Conservation (phyloP, 2,888 invertebrate genomes). For the Oligia latruncula region DNA sequence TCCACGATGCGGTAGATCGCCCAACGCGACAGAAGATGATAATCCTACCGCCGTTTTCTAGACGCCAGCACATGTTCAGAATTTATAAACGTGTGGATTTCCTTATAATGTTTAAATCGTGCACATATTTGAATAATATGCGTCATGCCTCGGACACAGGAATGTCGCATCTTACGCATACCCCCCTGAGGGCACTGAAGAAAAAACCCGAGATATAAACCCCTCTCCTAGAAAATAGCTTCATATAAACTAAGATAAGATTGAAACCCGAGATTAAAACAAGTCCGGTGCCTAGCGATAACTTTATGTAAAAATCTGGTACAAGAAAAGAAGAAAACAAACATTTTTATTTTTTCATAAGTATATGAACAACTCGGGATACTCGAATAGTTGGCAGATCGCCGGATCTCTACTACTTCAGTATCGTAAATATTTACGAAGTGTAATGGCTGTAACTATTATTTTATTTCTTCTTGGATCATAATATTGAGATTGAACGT, state of each 20-base stretch:
- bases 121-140: conserved; percentile 57
- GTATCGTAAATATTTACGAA: conserved; percentile 62
- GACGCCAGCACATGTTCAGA: conserved; percentile 53
- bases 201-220: conserved; percentile 11
- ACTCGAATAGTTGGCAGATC: conserved; percentile 57
- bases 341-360: conserved; percentile 36
- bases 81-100: conserved; percentile 58
- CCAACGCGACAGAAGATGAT: conserved; percentile 40
- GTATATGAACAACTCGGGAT: conserved; percentile 38
- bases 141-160: conserved; percentile 36
- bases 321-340: conserved; percentile 38
- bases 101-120: conserved; percentile 54
- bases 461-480: conserved; percentile 53
- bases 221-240: conserved; percentile 24
- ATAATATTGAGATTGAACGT: conserved; percentile 51
- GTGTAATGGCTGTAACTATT: conserved; percentile 44
- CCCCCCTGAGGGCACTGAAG: conserved; percentile 1
- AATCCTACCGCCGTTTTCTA: conserved; percentile 54
- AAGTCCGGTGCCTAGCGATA: conserved; percentile 28
- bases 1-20: conserved; percentile 38
- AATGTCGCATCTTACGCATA: conserved; percentile 42
- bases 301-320: conserved; percentile 27
- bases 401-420: conserved; percentile 56
- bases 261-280: conserved; percentile 35
- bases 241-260: conserved; percentile 26